Conservation (phyloP, 2,888 invertebrate genomes). For the Polyommatus iphigenia region DNA sequence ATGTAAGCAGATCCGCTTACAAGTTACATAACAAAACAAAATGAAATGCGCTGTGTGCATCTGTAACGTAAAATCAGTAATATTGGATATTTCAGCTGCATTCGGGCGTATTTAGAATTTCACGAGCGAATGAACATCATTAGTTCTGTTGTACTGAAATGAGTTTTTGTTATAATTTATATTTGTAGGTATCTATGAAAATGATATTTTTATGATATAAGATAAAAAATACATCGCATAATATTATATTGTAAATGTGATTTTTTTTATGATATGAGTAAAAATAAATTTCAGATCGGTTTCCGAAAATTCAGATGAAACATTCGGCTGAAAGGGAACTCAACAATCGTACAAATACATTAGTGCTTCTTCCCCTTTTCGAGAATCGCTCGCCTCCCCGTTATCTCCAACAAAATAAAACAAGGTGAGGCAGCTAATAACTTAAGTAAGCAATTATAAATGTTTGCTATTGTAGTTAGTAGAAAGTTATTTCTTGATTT, state of each 20-base stretch:
- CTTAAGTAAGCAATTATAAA: slow-evolving; percentile 27
- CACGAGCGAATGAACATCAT: background rate
- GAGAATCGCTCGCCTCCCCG: background rate
- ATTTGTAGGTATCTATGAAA: background rate
- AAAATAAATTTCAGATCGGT: no score
- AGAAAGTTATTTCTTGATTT: slow-evolving; percentile 57
- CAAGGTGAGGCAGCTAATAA: slow-evolving; percentile 24
- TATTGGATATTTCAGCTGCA: background rate
- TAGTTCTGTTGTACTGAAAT: background rate
- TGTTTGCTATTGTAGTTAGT: slow-evolving; percentile 34
- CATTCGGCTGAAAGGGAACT: background rate
- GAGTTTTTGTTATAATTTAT: background rate
- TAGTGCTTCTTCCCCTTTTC: background rate
- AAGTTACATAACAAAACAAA: background rate
- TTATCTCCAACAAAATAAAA: slow-evolving; percentile 7
- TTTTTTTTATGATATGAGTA: no score
- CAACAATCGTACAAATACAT: background rate
- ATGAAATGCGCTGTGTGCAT: background rate
- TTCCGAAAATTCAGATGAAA: background rate
- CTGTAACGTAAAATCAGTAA: background rate
- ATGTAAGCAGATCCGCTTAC: background rate
- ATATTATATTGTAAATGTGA: no score
- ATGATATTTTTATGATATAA: no score
- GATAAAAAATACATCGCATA: no score
- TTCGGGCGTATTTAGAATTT: slow-evolving; percentile 1